A percentile compares a stretch with the other conserved stretches of the same genome.
Conservation (phyloP, 2,113 vertebrate species). For the Sprattus sprattus region DNA sequence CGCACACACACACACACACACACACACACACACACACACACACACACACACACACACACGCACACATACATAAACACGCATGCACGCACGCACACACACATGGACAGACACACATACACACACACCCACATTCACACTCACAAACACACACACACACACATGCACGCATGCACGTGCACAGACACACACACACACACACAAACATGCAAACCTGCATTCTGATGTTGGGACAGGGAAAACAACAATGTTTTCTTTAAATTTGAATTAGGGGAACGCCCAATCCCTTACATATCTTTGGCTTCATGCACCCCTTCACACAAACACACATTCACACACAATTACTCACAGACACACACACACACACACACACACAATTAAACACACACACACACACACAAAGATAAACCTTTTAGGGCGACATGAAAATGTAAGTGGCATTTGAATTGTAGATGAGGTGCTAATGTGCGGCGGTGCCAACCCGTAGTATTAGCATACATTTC, state of each 20-base stretch:
- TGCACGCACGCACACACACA: no score
- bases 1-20: neutral
- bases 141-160: no score
- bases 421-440: slow-evolving; percentile 10
- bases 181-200: no score
- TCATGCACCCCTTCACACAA: neutral
- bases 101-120: neutral
- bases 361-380: neutral
- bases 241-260: neutral
- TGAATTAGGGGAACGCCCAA: neutral
- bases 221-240: neutral
- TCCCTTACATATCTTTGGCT: neutral
- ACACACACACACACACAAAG: neutral
- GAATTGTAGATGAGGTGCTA: slow-evolving; percentile 9
- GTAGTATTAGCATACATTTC: slow-evolving; percentile 12
- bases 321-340: no score
- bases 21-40: neutral
- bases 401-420: neutral
- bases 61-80: neutral
- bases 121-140: neutral
- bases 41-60: slow-evolving; percentile 1
- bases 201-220: neutral
- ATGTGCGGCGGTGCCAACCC: neutral
- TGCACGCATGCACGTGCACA: neutral
- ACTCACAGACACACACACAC: neutral